Evolutionary conservation across 2,888 invertebrate genomes (phyloP).

Genomic region (Maniola hyperantus): DNA sequence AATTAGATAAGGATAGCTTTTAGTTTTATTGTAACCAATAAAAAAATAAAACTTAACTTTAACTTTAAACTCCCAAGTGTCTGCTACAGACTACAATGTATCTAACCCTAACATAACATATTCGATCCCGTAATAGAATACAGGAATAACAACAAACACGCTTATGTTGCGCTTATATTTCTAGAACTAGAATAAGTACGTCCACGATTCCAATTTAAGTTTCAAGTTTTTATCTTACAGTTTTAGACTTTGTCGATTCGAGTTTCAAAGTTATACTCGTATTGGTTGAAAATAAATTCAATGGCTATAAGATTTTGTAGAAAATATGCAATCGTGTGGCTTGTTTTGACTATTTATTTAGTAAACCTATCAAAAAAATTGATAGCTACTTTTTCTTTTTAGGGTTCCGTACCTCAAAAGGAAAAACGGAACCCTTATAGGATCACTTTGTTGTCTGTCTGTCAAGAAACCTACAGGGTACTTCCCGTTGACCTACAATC

Average conservation of each 20-base stretch:
- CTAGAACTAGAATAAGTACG: constrained; percentile 26
- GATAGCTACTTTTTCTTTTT: too few species aligned
- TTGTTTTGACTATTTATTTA: not conserved
- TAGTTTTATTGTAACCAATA: too few species aligned
- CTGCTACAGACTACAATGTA: too few species aligned
- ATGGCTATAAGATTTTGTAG: not conserved
- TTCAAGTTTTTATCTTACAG: constrained; percentile 23
- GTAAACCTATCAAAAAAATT: too few species aligned
- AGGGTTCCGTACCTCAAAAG: too few species aligned
- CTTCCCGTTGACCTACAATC: too few species aligned
- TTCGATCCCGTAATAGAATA: constrained; percentile 38
- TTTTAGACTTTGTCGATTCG: constrained; percentile 23
- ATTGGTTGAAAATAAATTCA: constrained; percentile 20
- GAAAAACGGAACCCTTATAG: too few species aligned
- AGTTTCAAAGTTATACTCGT: constrained; percentile 23
- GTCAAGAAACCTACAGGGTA: too few species aligned
- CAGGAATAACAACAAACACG: constrained; percentile 31
- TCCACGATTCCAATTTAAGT: constrained; percentile 23
- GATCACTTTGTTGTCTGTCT: too few species aligned
- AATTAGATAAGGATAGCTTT: too few species aligned
- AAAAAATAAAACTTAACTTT: too few species aligned
- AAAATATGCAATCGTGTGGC: not conserved
- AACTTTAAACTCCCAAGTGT: constrained; percentile 6
- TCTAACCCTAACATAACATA: constrained; percentile 32
- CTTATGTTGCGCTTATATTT: constrained; percentile 37